Percentiles rank a stretch among this genome's conserved stretches.
These are phyloP conservation scores for Pangasius sanitwongsei DNA, from an alignment of 2,797 vertebrate species.

Conservation along the genomic window DNA sequence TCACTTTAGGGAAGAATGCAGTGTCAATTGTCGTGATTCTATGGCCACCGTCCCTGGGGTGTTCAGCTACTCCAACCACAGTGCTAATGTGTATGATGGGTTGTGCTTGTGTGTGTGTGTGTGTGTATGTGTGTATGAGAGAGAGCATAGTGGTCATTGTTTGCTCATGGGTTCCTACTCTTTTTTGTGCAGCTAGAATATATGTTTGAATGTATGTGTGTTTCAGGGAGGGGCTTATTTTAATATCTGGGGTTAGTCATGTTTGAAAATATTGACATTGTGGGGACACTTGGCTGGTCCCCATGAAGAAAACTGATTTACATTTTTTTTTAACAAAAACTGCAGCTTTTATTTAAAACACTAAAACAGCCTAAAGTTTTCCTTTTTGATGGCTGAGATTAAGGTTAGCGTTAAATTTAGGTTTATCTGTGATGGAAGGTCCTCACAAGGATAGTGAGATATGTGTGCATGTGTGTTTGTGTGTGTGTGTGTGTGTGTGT, in stretches of 20 bases:
- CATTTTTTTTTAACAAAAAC: not conserved
- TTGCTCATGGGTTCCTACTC: not conserved
- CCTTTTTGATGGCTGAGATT: not conserved
- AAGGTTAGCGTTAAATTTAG: not conserved
- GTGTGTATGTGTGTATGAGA: slow-evolving; percentile 33
- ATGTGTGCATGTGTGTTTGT: slow-evolving; percentile 21
- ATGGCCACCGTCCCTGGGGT: slow-evolving; percentile 73
- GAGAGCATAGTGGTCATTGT: not conserved
- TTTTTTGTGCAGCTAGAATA: not conserved
- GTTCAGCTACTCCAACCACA: slow-evolving; percentile 26
- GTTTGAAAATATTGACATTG: not conserved
- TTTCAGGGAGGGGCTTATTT: not conserved
- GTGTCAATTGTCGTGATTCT: slow-evolving; percentile 75
- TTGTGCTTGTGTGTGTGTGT: slow-evolving; percentile 23
- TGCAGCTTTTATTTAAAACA: not conserved
- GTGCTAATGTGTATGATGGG: slow-evolving; percentile 39
- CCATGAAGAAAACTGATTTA: not conserved
- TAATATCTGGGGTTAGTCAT: not conserved
- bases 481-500: slow-evolving; percentile 27
- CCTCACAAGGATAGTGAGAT: not conserved
- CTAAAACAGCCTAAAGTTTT: not conserved
- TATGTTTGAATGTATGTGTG: not conserved
- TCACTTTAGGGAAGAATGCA: slow-evolving; percentile 75
- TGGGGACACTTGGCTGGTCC: not conserved
- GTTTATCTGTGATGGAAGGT: not conserved